phyloP scores from a whole-genome alignment of 2,888 invertebrate species.

The Thecophora atra region DNA sequence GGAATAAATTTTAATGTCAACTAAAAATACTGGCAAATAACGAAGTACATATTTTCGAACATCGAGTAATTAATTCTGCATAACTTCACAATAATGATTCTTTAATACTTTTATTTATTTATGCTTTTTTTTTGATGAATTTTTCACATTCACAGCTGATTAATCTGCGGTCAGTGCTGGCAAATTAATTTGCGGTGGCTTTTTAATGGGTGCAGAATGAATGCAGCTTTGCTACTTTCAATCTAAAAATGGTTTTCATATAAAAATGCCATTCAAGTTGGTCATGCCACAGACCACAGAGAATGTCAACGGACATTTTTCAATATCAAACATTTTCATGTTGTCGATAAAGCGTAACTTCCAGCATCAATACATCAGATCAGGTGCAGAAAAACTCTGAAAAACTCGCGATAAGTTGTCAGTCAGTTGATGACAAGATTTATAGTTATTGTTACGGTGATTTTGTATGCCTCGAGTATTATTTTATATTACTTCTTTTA shows the following conservation, averaged over 20 bases:
- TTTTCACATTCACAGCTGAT: neutral
- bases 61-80: slow-evolving; percentile 6
- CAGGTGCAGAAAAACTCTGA: no score
- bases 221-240: neutral
- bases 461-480: no score
- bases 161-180: neutral
- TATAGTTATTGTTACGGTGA: no score
- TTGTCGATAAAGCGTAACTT: no score
- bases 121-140: neutral
- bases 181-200: slow-evolving; percentile 9
- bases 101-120: neutral
- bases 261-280: neutral
- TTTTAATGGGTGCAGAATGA: neutral
- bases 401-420: no score
- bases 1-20: neutral
- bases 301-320: no score
- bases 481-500: no score
- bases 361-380: no score
- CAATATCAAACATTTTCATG: no score
- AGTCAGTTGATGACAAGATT: no score
- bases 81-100: neutral
- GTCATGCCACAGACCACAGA: neutral
- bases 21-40: slow-evolving; percentile 1
- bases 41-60: neutral
- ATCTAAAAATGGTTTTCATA: neutral